phyloP scores from a whole-genome alignment of 2,797 vertebrate genomes.

The Sebastes cheni region DNA sequence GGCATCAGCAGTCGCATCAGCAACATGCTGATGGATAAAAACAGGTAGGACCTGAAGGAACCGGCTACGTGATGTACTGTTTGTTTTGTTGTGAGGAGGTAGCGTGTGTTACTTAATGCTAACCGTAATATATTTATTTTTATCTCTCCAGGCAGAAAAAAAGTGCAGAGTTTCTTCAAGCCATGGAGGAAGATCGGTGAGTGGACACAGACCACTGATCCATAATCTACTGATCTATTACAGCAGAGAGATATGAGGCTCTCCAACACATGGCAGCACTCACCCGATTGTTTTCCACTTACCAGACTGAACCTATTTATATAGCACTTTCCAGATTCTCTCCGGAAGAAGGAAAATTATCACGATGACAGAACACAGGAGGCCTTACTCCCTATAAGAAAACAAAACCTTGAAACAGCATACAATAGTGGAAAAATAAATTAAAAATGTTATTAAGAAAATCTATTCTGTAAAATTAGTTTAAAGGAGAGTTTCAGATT shows the following conservation, averaged over 20 bases:
- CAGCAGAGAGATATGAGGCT: background rate
- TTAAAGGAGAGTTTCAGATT: background rate
- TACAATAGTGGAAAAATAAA: no score
- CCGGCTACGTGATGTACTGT: background rate
- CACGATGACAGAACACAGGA: background rate
- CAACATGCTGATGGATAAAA: slow-evolving; percentile 88
- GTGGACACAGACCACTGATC: slow-evolving; percentile 5
- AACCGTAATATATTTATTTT: background rate
- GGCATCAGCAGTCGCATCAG: slow-evolving; percentile 83
- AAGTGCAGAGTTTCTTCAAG: slow-evolving; percentile 89
- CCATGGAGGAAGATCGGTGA: slow-evolving; percentile 94
- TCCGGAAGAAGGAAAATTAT: background rate
- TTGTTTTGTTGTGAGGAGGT: background rate
- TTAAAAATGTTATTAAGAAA: background rate
- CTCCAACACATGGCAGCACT: background rate
- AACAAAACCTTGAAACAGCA: background rate
- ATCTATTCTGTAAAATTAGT: background rate
- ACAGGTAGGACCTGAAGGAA: slow-evolving; percentile 73
- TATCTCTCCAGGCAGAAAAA: slow-evolving; percentile 86
- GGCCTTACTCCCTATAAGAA: background rate
- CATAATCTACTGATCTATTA: background rate
- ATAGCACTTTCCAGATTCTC: background rate
- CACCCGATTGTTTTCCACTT: slow-evolving; percentile 13
- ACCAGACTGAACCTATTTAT: background rate
- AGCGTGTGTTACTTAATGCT: background rate